Conservation (phyloP, 2,888 invertebrate species). For the Gastracanthus pulcherrimus region DNA sequence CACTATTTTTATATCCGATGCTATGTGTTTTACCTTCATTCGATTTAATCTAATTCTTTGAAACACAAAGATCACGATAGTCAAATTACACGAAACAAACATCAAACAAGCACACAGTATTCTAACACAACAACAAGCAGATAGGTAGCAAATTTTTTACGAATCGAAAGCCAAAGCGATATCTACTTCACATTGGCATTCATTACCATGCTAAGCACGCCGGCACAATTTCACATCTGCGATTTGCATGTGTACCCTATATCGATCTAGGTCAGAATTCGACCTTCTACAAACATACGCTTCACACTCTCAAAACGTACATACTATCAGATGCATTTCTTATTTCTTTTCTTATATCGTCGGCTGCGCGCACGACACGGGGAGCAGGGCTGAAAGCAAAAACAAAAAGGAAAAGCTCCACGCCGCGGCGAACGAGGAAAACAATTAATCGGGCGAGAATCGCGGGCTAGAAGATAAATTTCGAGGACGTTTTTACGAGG, state of each 20-base stretch:
- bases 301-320: neutral
- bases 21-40: no score
- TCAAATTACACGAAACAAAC: no score
- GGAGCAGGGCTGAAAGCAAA: neutral
- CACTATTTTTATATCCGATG: no score
- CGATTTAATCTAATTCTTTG: no score
- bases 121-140: no score
- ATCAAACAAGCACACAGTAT: no score
- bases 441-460: neutral
- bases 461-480: slow-evolving; percentile 18
- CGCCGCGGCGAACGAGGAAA: neutral
- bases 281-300: neutral
- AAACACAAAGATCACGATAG: no score
- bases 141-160: neutral
- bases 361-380: no score
- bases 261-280: slow-evolving; percentile 9
- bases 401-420: no score
- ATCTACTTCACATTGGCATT: neutral
- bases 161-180: no score
- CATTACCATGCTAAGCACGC: slow-evolving; percentile 10
- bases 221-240: slow-evolving; percentile 5
- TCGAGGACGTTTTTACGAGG: slow-evolving; percentile 36
- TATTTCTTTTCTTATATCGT: neutral
- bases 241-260: slow-evolving; percentile 14
- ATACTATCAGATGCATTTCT: slow-evolving; percentile 1